Evolutionary conservation across 30 jellyfish, hydroid and myxozoan genomes (phyloP).

Genomic region (Cassiopea andromeda): DNA sequence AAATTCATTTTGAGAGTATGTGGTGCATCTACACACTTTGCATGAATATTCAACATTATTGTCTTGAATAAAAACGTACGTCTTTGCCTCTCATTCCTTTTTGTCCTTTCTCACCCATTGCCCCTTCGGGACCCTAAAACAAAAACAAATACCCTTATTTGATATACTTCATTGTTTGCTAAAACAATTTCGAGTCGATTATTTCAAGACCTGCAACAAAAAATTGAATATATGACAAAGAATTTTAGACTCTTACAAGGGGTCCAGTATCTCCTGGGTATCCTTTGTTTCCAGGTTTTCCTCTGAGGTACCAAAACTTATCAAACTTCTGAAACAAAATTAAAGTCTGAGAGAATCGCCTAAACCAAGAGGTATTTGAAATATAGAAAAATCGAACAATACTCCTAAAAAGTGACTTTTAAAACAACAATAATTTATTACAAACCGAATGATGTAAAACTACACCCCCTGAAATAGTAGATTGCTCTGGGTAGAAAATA

Average conservation of each 20-base stretch:
- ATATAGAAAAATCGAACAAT: too few species aligned
- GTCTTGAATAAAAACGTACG: not conserved
- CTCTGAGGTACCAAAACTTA: constrained; percentile 60
- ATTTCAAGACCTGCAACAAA: not conserved
- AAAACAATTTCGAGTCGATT: not conserved
- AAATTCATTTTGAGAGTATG: too few species aligned
- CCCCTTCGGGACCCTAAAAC: constrained; percentile 61
- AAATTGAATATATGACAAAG: not conserved
- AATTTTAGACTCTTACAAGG: constrained; percentile 13
- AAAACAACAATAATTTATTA: too few species aligned
- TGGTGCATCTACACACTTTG: not conserved
- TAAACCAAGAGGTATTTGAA: too few species aligned
- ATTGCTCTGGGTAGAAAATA: too few species aligned
- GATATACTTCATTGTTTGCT: not conserved
- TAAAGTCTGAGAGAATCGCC: not conserved
- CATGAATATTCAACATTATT: not conserved
- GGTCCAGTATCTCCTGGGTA: constrained; percentile 57
- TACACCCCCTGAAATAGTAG: too few species aligned
- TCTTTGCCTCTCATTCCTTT: constrained; percentile 40
- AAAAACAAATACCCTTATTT: not conserved
- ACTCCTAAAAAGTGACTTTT: too few species aligned
- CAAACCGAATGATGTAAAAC: too few species aligned
- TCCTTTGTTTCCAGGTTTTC: constrained; percentile 57
- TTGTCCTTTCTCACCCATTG: constrained; percentile 46
- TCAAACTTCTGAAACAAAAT: constrained; percentile 3